Conservation (phyloP, 2,888 invertebrate species). For the Cheilosia vernalis region DNA sequence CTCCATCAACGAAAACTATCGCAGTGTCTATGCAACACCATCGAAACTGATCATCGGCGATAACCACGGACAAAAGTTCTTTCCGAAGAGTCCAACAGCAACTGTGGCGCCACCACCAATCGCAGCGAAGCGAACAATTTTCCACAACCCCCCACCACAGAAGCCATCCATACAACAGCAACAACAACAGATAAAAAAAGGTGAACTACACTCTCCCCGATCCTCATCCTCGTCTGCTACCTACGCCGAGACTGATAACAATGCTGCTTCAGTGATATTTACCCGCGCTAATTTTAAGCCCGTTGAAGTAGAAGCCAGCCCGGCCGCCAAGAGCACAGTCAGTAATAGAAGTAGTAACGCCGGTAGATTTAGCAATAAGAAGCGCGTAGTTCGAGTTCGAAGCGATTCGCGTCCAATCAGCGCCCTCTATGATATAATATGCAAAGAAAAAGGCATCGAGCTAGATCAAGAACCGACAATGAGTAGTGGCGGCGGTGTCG, state of each 20-base stretch:
- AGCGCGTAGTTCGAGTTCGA: constrained; percentile 82
- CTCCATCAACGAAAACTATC: constrained; percentile 82
- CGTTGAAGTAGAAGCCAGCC: constrained; percentile 28
- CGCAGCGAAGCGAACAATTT: constrained; percentile 70
- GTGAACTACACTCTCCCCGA: constrained; percentile 44
- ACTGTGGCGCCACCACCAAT: constrained; percentile 78
- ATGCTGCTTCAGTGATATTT: constrained; percentile 65
- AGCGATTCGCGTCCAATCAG: constrained; percentile 83
- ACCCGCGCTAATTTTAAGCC: constrained; percentile 63
- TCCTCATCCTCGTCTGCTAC: constrained; percentile 39
- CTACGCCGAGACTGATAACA: constrained; percentile 26
- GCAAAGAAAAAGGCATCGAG: constrained; percentile 83
- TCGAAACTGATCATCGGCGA: constrained; percentile 80
- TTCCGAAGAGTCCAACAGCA: constrained; percentile 80
- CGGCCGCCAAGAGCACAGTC: not conserved
- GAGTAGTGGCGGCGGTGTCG: constrained; percentile 60
- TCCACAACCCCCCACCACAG: constrained; percentile 74
- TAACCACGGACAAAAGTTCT: constrained; percentile 77
- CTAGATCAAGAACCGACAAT: constrained; percentile 70
- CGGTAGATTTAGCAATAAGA: constrained; percentile 81
- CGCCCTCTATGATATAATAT: constrained; percentile 83
- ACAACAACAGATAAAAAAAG: constrained; percentile 63
- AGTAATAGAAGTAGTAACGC: constrained; percentile 79
- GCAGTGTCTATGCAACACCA: constrained; percentile 82
- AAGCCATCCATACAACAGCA: constrained; percentile 5